Conservation (phyloP, 1,140 invertebrate species). For the Brevipalpus yothersi region DNA sequence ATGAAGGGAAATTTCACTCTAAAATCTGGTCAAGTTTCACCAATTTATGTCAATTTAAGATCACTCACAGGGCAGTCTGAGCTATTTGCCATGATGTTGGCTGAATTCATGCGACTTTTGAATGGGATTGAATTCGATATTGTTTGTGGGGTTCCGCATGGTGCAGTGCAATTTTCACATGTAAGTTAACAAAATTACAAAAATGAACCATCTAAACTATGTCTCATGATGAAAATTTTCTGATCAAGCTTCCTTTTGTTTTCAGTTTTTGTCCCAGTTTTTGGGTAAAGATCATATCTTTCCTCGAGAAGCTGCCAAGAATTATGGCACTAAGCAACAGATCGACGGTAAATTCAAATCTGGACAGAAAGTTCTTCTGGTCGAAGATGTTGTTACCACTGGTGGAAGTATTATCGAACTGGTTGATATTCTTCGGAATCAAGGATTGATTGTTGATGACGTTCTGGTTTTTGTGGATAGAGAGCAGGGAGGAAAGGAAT, state of each 20-base stretch:
- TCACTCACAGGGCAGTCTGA: slow-evolving; percentile 67
- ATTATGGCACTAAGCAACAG: slow-evolving; percentile 83
- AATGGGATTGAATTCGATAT: slow-evolving; percentile 24
- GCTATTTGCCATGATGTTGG: slow-evolving; percentile 44
- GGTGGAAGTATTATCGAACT: slow-evolving; percentile 84
- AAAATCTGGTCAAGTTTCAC: slow-evolving; percentile 70
- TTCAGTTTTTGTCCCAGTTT: slow-evolving; percentile 19
- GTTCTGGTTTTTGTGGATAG: slow-evolving; percentile 72
- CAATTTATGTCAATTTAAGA: slow-evolving; percentile 80
- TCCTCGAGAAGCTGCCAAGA: slow-evolving; percentile 49
- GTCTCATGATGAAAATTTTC: slow-evolving; percentile 2
- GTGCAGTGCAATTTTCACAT: slow-evolving; percentile 77
- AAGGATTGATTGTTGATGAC: slow-evolving; percentile 44
- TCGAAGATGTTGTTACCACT: slow-evolving; percentile 90
- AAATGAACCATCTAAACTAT: background rate
- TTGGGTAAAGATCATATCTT: slow-evolving; percentile 21
- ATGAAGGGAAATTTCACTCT: slow-evolving; percentile 76
- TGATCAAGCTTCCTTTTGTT: background rate
- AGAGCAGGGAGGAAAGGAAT: slow-evolving; percentile 57
- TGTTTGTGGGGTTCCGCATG: slow-evolving; percentile 89
- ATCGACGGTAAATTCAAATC: slow-evolving; percentile 64
- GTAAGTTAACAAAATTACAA: slow-evolving; percentile 23
- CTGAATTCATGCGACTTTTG: slow-evolving; percentile 13
- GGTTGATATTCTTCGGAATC: slow-evolving; percentile 35
- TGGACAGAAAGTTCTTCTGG: slow-evolving; percentile 58